phyloP scores from a whole-genome alignment of 2,113 vertebrate genomes.

The Channa maculata region DNA sequence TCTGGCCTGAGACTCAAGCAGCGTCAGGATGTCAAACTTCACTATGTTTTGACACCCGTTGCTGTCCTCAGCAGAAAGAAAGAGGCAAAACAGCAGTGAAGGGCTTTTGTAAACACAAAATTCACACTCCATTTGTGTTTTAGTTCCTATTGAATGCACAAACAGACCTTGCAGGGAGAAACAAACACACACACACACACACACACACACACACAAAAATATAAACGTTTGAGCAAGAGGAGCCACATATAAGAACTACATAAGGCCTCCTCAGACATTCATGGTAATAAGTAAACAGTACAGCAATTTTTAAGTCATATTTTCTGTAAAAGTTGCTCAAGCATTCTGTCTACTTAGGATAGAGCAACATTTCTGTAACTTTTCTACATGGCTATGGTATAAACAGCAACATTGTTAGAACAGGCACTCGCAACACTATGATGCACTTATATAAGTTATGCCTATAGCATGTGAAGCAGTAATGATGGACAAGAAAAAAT shows the following conservation, averaged over 20 bases:
- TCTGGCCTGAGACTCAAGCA: constrained; percentile 72
- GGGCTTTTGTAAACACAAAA: constrained; percentile 64
- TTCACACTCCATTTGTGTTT: constrained; percentile 69
- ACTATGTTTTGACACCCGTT: constrained; percentile 73
- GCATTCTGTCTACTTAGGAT: neutral
- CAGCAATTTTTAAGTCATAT: too few relatives aligned
- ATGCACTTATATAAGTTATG: neutral
- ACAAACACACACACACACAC: neutral
- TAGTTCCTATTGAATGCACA: constrained; percentile 63
- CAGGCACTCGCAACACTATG: neutral
- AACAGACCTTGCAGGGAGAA: constrained; percentile 31
- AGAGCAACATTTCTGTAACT: neutral
- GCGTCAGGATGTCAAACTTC: constrained; percentile 73
- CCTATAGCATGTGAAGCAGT: neutral
- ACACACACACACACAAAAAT: neutral
- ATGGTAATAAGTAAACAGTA: neutral
- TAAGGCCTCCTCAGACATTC: neutral
- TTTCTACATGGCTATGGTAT: too few relatives aligned
- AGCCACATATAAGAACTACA: neutral
- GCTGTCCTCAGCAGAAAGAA: constrained; percentile 79
- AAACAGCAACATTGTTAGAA: neutral
- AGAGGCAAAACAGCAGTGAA: constrained; percentile 55
- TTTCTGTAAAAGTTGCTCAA: neutral
- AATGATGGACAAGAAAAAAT: neutral
- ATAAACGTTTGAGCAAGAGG: constrained; percentile 6